phyloP scores from a whole-genome alignment of 2,888 invertebrate species.

The Crioceris asparagi region DNA sequence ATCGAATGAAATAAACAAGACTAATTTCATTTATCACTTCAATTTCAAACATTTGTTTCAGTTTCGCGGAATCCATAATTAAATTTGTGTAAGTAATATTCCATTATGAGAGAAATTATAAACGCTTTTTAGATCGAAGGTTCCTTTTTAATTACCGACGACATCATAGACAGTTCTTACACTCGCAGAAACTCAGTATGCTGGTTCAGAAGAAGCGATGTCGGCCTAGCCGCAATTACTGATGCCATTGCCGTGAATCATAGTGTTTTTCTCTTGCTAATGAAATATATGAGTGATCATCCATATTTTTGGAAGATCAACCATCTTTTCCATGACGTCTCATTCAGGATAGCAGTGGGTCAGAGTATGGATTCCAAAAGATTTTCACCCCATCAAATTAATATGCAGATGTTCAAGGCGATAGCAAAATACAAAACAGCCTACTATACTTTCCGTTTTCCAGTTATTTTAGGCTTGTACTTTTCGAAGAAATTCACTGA shows the following conservation, averaged over 20 bases:
- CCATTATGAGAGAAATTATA: too few species aligned
- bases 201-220: slow-evolving; percentile 71
- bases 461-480: slow-evolving; percentile 79
- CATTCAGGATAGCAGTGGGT: slow-evolving; percentile 64
- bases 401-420: too few species aligned
- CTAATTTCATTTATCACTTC: too few species aligned
- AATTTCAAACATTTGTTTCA: too few species aligned
- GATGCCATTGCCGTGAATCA: slow-evolving; percentile 74
- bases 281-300: slow-evolving; percentile 61
- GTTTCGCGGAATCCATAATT: too few species aligned
- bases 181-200: slow-evolving; percentile 79
- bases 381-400: too few species aligned
- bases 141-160: slow-evolving; percentile 75
- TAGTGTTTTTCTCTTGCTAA: slow-evolving; percentile 64
- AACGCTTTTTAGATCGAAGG: slow-evolving; percentile 73
- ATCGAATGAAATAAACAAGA: too few species aligned
- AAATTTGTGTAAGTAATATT: too few species aligned
- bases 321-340: slow-evolving; percentile 71
- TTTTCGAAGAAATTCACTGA: slow-evolving; percentile 67
- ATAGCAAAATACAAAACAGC: slow-evolving; percentile 88
- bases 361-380: slow-evolving; percentile 79
- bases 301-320: slow-evolving; percentile 66
- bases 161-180: slow-evolving; percentile 79
- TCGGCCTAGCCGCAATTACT: slow-evolving; percentile 69
- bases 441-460: slow-evolving; percentile 87